Evolutionary conservation across 2,113 vertebrate genomes (phyloP), one percentile per base, ranked within the genome.

Genomic region (Rhineura floridana): DNA sequence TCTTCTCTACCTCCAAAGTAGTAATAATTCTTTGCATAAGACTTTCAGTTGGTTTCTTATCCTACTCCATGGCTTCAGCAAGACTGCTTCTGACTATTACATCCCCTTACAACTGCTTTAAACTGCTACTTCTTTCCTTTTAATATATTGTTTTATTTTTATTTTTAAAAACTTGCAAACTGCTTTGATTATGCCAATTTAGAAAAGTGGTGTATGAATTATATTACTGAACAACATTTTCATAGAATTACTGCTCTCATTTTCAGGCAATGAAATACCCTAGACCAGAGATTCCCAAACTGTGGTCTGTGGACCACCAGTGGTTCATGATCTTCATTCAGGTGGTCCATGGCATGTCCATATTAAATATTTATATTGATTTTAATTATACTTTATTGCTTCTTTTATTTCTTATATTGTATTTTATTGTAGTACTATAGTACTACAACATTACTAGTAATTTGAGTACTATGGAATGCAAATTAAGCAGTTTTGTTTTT

Each of bases 261-360:
- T 87, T 87, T 80, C 77, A 87, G 70, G 55, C 30, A 79, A 17
- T n/a, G n/a, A n/a, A n/a, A n/a, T n/a, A n/a, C n/a, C n/a, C n/a
- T n/a, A n/a, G n/a, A n/a, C n/a, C n/a, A n/a, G n/a, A n/a, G n/a
- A n/a, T n/a, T n/a, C n/a, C n/a, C n/a, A n/a, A n/a, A n/a, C n/a
- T n/a, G n/a, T n/a, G n/a, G n/a, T n/a, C n/a, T n/a, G n/a, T n/a
- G n/a, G n/a, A n/a, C n/a, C n/a, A n/a, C n/a, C n/a, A n/a, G n/a
- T n/a, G n/a, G n/a, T n/a, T n/a, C n/a, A n/a, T n/a, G n/a, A n/a
- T n/a, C n/a, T n/a, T n/a, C n/a, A n/a, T n/a, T n/a, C n/a, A n/a
- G n/a, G n/a, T n/a, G n/a, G n/a, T n/a, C n/a, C n/a, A n/a, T n/a
- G n/a, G n/a, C n/a, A n/a, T n/a, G n/a, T n/a, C n/a, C n/a, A n/a